These are phyloP conservation scores for Trogon surrucura DNA, from an alignment of 2,113 vertebrate species.

Conservation along the genomic window DNA sequence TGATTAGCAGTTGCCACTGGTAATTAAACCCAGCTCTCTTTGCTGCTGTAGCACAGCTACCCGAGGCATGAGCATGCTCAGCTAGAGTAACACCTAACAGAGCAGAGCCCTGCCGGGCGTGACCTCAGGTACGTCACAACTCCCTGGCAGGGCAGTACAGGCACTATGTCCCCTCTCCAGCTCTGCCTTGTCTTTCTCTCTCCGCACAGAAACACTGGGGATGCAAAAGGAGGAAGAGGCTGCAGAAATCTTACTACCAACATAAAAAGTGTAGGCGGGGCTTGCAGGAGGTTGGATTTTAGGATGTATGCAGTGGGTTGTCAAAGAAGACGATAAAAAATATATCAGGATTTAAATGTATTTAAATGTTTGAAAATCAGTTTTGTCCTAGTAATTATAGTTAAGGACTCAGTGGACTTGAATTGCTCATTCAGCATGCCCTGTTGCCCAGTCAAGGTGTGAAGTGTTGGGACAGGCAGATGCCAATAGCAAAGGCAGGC, in stretches of 20 bases:
- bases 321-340: background rate
- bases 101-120: background rate
- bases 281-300: background rate
- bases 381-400: background rate
- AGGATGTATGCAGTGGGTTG: background rate
- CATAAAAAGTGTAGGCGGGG: background rate
- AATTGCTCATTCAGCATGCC: background rate
- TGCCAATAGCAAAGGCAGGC: background rate
- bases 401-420: background rate
- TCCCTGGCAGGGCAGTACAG: background rate
- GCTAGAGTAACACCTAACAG: background rate
- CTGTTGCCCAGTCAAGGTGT: background rate
- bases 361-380: background rate
- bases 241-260: background rate
- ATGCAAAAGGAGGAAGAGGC: background rate
- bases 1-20: background rate
- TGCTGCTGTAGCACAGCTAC: background rate
- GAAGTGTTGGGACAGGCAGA: background rate
- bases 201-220: background rate
- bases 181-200: background rate
- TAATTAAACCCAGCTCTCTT: background rate
- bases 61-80: background rate
- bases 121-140: background rate
- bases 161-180: background rate
- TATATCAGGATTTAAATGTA: background rate